Base-by-base conservation (phyloP, 1,140 invertebrate genomes). In the Drosophila gunungcola region DNA sequence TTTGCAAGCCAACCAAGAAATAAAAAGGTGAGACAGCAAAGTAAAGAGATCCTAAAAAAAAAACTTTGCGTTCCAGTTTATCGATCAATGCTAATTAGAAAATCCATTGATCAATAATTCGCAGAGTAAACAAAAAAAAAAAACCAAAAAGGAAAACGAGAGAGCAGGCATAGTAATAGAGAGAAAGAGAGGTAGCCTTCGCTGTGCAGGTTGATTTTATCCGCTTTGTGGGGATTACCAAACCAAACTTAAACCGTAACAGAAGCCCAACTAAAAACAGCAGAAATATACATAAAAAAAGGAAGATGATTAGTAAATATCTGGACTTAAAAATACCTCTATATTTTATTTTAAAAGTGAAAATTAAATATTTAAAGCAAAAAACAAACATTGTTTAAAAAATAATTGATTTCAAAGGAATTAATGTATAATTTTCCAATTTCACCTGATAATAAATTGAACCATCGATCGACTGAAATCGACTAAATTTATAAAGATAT, bases 81-180 rank as follows among this genome's bases (percentile, higher is more conserved):
- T 61, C 83, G 75, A 73, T 86, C 83, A 82, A 76, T 88, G 75
- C 54, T 70, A 86, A 86, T 86, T 79, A 73, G 65, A 72, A 82
- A 82, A 82, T 41, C 75, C 62, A 88, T 88, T 82, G 83, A 88
- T 86, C 83, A 86, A 80, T 54, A 54, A 48, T 16, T 46, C 36
- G 16, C 29, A 32, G 46, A 64, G 43, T 32, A 73, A 77, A 56
- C 32, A 38, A 43, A 76, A 62, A 16, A 36, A 1, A 9, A 51
- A 36, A 56, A 38, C n/a, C 16, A 21, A 21, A 21, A 38, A 21
- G 51, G 43, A 29, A 49, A 38, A 21, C 16, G 29, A 36, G 13
- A 12, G 6, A 39, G 51, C 38, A 12, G 16, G 2, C 29, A 32
- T 32, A 25, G 29, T 12, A 4, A 58, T 7, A 21, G 11, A 32